phyloP scores from a whole-genome alignment of 2,113 vertebrate genomes.

The Panthera tigris region DNA sequence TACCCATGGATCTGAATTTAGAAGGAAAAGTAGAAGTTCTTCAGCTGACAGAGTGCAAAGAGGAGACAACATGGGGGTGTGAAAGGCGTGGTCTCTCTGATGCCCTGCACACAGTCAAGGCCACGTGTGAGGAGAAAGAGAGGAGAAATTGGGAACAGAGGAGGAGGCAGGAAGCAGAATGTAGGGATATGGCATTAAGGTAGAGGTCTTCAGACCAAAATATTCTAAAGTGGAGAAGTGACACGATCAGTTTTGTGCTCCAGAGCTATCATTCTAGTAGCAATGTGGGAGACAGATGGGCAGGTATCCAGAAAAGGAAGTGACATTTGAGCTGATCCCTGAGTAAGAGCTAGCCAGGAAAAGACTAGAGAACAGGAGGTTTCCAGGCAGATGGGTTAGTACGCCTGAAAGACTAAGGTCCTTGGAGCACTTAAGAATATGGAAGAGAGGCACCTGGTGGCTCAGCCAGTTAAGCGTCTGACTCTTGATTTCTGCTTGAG shows the following conservation, averaged over 20 bases:
- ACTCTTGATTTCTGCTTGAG: too few relatives aligned
- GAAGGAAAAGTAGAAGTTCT: background rate
- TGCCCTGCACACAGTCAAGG: background rate
- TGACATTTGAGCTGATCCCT: background rate
- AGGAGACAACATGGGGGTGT: background rate
- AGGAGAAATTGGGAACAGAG: background rate
- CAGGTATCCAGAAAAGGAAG: background rate
- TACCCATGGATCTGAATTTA: background rate
- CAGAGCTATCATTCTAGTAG: background rate
- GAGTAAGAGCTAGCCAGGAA: background rate
- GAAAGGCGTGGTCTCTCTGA: background rate
- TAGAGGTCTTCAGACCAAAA: background rate
- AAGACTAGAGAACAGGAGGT: background rate
- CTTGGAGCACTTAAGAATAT: background rate
- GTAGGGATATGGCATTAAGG: background rate
- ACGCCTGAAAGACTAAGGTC: background rate
- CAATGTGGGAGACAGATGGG: background rate
- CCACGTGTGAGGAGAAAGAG: background rate
- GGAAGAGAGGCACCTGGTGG: too few relatives aligned
- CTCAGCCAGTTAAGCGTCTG: too few relatives aligned
- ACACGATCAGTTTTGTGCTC: background rate
- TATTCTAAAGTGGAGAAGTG: background rate
- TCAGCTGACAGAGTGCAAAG: background rate
- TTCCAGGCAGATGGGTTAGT: background rate
- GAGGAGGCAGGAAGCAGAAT: background rate